Conservation (phyloP, 2,888 invertebrate species). For the Ichneumoninae sp. region DNA sequence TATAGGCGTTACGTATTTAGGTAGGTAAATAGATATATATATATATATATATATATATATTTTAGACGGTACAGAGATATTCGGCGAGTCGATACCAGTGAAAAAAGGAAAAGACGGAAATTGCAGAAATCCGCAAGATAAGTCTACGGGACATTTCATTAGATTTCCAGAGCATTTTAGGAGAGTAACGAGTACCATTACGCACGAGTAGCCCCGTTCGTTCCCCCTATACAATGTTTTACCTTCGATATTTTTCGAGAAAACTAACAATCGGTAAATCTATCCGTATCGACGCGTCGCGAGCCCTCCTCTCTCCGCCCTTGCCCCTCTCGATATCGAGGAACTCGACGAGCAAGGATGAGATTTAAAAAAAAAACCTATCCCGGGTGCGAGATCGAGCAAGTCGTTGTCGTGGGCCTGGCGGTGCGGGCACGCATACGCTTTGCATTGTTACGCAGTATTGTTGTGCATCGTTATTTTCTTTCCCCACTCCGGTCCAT, state of each 20-base stretch:
- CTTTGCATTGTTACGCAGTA: conserved; percentile 70
- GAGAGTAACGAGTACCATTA: neutral
- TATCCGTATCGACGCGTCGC: conserved; percentile 36
- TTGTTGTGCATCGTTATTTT: conserved; percentile 65
- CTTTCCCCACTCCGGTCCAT: conserved; percentile 3
- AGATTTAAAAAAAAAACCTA: neutral
- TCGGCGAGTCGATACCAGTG: conserved; percentile 32
- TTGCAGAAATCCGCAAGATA: conserved; percentile 27
- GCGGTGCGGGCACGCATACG: conserved; percentile 53
- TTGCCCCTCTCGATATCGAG: neutral
- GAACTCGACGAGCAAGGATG: conserved; percentile 9
- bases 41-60: neutral
- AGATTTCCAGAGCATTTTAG: conserved; percentile 12
- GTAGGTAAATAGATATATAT: conserved; percentile 22
- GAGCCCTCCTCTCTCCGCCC: neutral
- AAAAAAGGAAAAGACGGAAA: neutral
- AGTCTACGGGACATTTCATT: conserved; percentile 39
- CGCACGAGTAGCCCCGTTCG: too few relatives aligned
- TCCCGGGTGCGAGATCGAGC: conserved; percentile 42
- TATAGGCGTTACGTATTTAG: conserved; percentile 58
- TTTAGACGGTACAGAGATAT: conserved; percentile 10
- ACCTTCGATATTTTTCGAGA: neutral
- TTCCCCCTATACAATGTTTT: neutral
- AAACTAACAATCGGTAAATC: neutral
- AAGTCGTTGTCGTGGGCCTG: conserved; percentile 39